Evolutionary conservation across 2,113 vertebrate species (phyloP).

Genomic region (Haliaeetus leucogaster): DNA sequence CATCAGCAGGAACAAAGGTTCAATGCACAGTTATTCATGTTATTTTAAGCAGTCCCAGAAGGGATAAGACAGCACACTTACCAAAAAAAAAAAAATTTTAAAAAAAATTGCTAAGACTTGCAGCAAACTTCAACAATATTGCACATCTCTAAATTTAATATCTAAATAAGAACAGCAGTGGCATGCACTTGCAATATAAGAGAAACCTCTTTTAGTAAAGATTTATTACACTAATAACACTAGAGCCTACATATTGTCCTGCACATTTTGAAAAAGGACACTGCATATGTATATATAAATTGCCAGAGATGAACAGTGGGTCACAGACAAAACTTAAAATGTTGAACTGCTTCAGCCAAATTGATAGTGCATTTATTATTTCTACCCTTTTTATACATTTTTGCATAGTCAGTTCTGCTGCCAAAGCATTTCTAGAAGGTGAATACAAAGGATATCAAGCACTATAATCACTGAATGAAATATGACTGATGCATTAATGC

Average conservation of each 20-base stretch:
- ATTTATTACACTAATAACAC: background rate
- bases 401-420: background rate
- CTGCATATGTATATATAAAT: background rate
- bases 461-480: slow-evolving; percentile 12
- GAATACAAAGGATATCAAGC: slow-evolving; percentile 7
- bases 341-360: background rate
- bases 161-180: background rate
- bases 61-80: background rate
- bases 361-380: background rate
- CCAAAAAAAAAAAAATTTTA: background rate
- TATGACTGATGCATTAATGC: background rate
- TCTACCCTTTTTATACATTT: background rate
- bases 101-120: background rate
- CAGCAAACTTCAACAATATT: background rate
- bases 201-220: background rate
- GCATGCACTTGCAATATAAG: background rate
- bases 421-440: slow-evolving; percentile 29
- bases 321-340: slow-evolving; percentile 25
- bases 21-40: background rate
- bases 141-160: background rate
- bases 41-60: background rate
- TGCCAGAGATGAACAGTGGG: background rate
- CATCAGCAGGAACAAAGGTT: background rate
- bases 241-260: background rate
- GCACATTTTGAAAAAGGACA: background rate